A percentile compares a stretch with the other conserved stretches of the same genome.
phyloP scores from a whole-genome alignment of 1,140 invertebrate species.

The Geopemphigus sp. region DNA sequence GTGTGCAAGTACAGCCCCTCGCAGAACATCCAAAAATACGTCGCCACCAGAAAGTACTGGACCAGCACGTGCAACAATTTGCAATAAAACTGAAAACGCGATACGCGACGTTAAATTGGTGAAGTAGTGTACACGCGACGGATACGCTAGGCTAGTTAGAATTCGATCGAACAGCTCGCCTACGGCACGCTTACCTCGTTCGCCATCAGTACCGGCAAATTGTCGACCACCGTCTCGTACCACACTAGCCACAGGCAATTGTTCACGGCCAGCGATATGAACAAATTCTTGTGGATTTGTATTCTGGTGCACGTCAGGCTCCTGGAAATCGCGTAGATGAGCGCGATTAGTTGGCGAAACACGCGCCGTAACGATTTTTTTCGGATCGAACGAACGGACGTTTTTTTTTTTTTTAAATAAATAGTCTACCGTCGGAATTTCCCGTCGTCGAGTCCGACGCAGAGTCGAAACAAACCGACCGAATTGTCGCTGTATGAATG shows the following conservation, averaged over 20 bases:
- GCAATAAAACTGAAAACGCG: constrained; percentile 53
- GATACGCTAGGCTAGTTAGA: no score
- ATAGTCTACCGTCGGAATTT: no score
- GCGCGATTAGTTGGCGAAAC: no score
- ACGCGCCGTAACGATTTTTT: no score
- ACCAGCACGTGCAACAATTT: constrained; percentile 52
- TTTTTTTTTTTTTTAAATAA: background rate
- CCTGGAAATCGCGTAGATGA: constrained; percentile 54
- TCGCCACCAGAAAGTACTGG: constrained; percentile 73
- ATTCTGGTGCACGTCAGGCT: constrained; percentile 77
- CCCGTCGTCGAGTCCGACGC: no score
- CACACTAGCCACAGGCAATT: constrained; percentile 65
- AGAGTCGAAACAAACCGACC: no score
- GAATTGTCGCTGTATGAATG: no score
- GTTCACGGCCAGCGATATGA: constrained; percentile 84
- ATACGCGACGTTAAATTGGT: no score
- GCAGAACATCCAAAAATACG: constrained; percentile 80
- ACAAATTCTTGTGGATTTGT: constrained; percentile 90
- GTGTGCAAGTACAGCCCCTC: constrained; percentile 80
- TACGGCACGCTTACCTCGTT: constrained; percentile 56
- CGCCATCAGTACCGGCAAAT: constrained; percentile 55
- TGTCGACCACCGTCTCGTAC: constrained; percentile 59
- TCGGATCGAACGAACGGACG: background rate
- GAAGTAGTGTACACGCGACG: background rate
- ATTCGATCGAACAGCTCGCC: no score